Percentiles rank a stretch among this genome's conserved stretches.
Evolutionary conservation across 92 coral and sea anemone genomes (phyloP).

Genomic region (Meandrina meandrites): DNA sequence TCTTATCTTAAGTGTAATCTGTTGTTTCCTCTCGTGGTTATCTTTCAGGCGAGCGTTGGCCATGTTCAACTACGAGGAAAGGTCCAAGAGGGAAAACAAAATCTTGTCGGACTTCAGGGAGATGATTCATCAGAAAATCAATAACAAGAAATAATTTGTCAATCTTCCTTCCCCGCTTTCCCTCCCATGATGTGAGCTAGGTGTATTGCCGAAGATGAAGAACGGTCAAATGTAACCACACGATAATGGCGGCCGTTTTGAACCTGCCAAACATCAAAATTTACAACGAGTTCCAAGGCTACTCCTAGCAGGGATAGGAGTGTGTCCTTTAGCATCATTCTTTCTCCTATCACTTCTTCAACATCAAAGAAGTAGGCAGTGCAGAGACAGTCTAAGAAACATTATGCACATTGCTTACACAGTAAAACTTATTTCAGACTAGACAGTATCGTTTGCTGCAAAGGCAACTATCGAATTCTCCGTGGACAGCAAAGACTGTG

Average conservation of each 20-base stretch:
- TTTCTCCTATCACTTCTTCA: neutral
- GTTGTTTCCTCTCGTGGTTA: neutral
- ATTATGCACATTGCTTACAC: neutral
- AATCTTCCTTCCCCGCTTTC: neutral
- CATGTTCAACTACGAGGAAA: slow-evolving; percentile 98
- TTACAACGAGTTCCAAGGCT: neutral
- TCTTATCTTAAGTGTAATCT: too few relatives aligned
- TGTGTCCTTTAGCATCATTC: neutral
- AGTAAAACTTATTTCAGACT: neutral
- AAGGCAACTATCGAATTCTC: neutral
- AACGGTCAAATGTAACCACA: neutral
- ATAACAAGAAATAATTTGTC: slow-evolving; percentile 66
- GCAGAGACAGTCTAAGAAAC: neutral
- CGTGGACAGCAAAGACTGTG: neutral
- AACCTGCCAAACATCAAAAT: neutral
- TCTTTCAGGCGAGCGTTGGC: slow-evolving; percentile 93
- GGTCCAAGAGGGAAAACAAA: slow-evolving; percentile 99
- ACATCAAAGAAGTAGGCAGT: neutral
- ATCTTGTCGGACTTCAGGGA: slow-evolving; percentile 98
- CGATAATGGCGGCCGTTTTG: neutral
- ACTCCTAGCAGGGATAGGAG: neutral
- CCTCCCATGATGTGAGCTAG: neutral
- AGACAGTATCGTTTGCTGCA: too few relatives aligned
- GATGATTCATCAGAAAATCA: slow-evolving; percentile 92
- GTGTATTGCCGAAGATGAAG: neutral